These are phyloP conservation scores for Drosophila meridiana DNA, from an alignment of 2,888 invertebrate species.

Conservation along the genomic window DNA sequence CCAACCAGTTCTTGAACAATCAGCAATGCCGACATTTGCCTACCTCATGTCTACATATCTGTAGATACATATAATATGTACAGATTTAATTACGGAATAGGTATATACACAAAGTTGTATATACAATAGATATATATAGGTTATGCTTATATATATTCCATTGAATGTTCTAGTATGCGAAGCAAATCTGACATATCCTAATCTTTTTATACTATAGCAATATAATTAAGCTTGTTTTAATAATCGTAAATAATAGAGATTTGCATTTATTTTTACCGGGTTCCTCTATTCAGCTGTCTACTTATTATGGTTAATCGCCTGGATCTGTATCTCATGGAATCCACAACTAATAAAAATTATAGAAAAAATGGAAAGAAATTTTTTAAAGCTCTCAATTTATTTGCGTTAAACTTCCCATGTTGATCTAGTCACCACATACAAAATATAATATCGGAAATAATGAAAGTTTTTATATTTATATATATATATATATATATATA, in stretches of 20 bases:
- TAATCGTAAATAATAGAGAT: slow-evolving; percentile 2
- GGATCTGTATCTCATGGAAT: neutral
- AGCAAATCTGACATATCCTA: neutral
- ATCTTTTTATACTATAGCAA: neutral
- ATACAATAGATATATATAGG: neutral
- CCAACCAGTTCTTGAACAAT: slow-evolving; percentile 16
- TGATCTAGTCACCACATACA: too few species aligned
- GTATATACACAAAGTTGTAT: neutral
- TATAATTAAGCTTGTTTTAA: neutral
- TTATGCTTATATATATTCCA: neutral
- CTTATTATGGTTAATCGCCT: neutral
- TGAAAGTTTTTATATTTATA: too few species aligned
- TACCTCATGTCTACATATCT: neutral
- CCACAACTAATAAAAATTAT: neutral
- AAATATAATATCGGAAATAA: too few species aligned
- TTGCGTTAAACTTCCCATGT: too few species aligned
- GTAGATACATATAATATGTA: neutral
- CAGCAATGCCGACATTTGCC: slow-evolving; percentile 1
- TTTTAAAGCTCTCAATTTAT: neutral
- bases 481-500: too few species aligned
- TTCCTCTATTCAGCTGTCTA: neutral
- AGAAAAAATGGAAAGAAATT: neutral
- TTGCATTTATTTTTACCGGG: neutral
- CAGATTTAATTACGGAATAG: slow-evolving; percentile 1
- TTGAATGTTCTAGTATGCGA: neutral